These are phyloP conservation scores for Pagrus major DNA, from an alignment of 2,113 vertebrate genomes.

Conservation along the genomic window DNA sequence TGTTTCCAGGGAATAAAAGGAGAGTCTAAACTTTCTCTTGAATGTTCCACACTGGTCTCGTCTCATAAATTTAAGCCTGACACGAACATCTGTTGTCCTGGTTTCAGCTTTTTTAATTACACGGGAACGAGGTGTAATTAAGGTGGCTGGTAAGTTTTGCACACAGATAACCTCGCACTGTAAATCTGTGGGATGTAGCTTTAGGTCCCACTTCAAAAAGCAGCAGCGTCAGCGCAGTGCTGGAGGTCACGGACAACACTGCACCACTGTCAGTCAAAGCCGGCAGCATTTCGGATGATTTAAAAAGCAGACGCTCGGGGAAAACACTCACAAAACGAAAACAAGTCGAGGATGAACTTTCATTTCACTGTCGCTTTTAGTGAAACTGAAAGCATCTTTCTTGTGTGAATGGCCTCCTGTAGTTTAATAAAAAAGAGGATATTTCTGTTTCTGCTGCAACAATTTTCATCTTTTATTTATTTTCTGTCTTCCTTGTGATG, in stretches of 20 bases:
- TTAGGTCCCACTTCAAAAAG: conserved; percentile 38
- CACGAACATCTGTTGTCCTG: conserved; percentile 8
- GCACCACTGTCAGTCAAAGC: conserved; percentile 51
- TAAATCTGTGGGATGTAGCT: conserved; percentile 14
- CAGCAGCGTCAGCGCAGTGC: conserved; percentile 43
- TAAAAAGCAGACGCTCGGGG: neutral
- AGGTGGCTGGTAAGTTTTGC: neutral
- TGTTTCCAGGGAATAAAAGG: conserved; percentile 81
- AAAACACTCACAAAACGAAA: neutral
- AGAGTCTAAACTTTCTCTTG: conserved; percentile 48
- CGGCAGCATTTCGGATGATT: conserved; percentile 19
- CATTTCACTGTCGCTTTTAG: neutral
- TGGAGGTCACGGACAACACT: conserved; percentile 51
- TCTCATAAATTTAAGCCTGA: neutral
- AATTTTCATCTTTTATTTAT: no score
- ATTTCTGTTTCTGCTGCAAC: no score
- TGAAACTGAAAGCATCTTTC: neutral
- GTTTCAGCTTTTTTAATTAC: neutral
- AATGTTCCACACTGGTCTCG: neutral
- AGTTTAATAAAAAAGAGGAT: neutral
- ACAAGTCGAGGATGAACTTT: neutral
- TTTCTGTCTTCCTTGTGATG: no score
- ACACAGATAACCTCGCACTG: conserved; percentile 20
- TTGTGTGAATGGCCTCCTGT: neutral
- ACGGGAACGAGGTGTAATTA: conserved; percentile 10